These are phyloP conservation scores for Metopolophium dirhodum DNA, from an alignment of 1,140 invertebrate species.

Conservation along the genomic window DNA sequence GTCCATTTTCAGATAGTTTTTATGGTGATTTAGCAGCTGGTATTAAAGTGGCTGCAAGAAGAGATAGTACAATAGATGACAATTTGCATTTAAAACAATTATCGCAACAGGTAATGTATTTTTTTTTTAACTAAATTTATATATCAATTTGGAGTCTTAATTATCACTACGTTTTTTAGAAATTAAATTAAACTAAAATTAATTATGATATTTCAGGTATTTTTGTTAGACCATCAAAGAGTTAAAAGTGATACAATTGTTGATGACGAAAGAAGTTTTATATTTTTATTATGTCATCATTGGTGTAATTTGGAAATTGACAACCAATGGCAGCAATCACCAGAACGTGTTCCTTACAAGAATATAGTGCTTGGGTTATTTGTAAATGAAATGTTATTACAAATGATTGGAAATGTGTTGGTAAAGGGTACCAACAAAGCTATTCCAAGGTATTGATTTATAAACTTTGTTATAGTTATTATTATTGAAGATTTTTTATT, in stretches of 20 bases:
- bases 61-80: constrained; percentile 82
- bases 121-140: neutral
- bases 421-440: constrained; percentile 71
- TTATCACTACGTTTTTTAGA: too few species aligned
- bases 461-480: neutral
- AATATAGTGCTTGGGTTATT: constrained; percentile 85
- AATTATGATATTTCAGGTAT: constrained; percentile 66
- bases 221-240: constrained; percentile 72
- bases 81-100: constrained; percentile 82
- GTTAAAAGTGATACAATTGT: constrained; percentile 62
- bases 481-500: constrained; percentile 25
- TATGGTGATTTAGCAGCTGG: constrained; percentile 86
- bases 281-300: constrained; percentile 85
- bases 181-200: neutral
- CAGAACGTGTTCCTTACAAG: constrained; percentile 82
- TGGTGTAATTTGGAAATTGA: constrained; percentile 72
- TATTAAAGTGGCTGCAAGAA: constrained; percentile 89
- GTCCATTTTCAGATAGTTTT: constrained; percentile 88
- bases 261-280: constrained; percentile 82
- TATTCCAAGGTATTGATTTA: constrained; percentile 65
- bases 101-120: constrained; percentile 76
- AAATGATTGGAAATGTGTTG: constrained; percentile 85
- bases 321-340: constrained; percentile 71
- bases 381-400: constrained; percentile 89
- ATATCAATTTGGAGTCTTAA: too few species aligned